Evolutionary conservation across 1,140 invertebrate species (phyloP), one percentile per base, ranked within the genome.

Genomic region (Brachionus rotundiformis): DNA sequence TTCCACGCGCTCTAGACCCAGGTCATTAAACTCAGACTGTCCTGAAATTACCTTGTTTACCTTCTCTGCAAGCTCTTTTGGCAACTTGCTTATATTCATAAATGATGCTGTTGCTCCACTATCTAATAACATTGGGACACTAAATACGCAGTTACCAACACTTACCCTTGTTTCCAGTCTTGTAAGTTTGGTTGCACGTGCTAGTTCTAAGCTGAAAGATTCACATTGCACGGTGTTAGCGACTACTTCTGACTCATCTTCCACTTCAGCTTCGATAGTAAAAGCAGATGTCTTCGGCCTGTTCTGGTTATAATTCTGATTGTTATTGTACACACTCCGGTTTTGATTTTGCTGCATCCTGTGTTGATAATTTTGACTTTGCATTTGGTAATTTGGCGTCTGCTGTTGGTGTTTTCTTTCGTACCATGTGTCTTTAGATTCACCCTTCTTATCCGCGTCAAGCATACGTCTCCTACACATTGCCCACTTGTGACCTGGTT

Each of bases 401-500:
- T 49, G 44, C 44, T 49, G 44, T 2, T 49, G 44, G 44, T 49
- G 44, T 4, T 49, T 49, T 49, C 44, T 49, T n/a, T 49, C 44
- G 44, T 49, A 49, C 44, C 6, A 3, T 4, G 44, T 49, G 44
- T 49, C 44, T 49, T 49, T 49, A 49, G 44, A 49, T n/a, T 49
- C 44, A 49, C 44, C 59, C 59, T 63, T 63, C 27, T 63, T 63
- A n/a, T 63, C 27, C 59, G 23, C 27, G 8, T 29, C 59, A 29
- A 63, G 11, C 59, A 29, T 25, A 63, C 59, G 27, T 63, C 59
- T 31, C 13, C 27, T 63, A 29, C 59, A 25, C 27, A 63, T 31
- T 25, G 59, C 59, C 59, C 59, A 63, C 59, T 63, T 63, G 27
- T 63, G 59, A 63, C 59, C 59, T 25, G 16, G 59, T 63, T 63